Evolutionary conservation across 2,113 vertebrate genomes (phyloP), one percentile per base, ranked within the genome.

Genomic region (Zapornia atra): DNA sequence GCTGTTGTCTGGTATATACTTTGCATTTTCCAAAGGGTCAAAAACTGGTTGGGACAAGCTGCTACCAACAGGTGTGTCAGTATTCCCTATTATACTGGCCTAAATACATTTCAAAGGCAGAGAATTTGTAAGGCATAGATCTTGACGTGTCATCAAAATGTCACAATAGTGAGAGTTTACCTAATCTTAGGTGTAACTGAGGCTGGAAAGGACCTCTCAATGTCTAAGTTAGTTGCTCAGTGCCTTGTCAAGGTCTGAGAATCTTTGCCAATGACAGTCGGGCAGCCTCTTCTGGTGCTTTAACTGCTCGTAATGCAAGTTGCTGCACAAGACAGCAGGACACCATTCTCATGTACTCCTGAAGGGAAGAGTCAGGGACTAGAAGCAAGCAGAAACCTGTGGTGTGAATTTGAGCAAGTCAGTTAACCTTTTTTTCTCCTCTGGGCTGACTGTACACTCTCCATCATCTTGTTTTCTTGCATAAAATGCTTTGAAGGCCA

Each of bases 231-330:
- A 44, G 5, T 33, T 50, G 17, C 69, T 65, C 15, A 15, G 46
- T n/a, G 57, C 36, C 51, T 36, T 40, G 10, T 9, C 36, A 29
- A 25, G 12, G 59, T n/a, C 21, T 71, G 78, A 31, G 48, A 20
- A n/a, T 24, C 36, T n/a, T n/a, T 16, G 44, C 4, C 42, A 53
- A 19, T 53, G 24, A 22, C 48, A 59, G 66, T 71, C 33, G 33
- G 31, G 18, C 44, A 75, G 7, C 54, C 7, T 46, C 48, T 44
- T 46, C 51, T 42, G 16, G 4, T 44, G 50, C 65, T 61, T 77
- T 44, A 70, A 1, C 21, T 61, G 1, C 40, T 61, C 0, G 0
- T 13, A 13, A 12, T 6, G 36, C 24, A 22, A 8, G 12, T 22
- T 71, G 50, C 33, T 70, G 38, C 36, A 24, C 46, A 16, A 8